phyloP scores from a whole-genome alignment of 1,140 invertebrate species.

The Liolophura sinensis region DNA sequence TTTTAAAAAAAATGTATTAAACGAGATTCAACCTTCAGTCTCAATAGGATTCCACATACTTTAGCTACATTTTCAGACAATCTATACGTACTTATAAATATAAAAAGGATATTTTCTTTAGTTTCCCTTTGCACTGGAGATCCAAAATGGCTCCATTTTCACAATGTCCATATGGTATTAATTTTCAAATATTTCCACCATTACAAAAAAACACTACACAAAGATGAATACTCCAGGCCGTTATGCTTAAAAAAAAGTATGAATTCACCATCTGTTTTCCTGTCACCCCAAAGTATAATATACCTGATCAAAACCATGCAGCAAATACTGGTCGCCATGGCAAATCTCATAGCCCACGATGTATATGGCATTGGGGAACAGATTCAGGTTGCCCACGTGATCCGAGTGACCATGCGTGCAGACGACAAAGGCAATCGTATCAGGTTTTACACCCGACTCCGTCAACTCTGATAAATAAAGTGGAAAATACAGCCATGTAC shows the following conservation, averaged over 20 bases:
- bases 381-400: slow-evolving; percentile 91
- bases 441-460: slow-evolving; percentile 63
- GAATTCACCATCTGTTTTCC: no score
- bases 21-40: no score
- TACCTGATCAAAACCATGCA: slow-evolving; percentile 44
- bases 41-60: no score
- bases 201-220: background rate
- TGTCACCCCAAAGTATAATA: background rate
- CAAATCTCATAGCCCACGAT: slow-evolving; percentile 79
- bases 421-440: slow-evolving; percentile 79
- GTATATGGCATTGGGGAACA: slow-evolving; percentile 85
- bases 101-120: no score
- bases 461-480: slow-evolving; percentile 62
- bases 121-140: no score
- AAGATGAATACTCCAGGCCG: background rate
- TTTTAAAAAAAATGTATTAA: no score
- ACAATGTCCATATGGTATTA: no score
- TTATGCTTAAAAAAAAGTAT: background rate
- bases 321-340: slow-evolving; percentile 30
- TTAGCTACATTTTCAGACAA: no score
- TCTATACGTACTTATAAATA: no score
- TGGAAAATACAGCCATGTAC: no score
- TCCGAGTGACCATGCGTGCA: slow-evolving; percentile 92
- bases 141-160: no score
- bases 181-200: background rate